Evolutionary conservation across 2,797 vertebrate species (phyloP).

Genomic region (Pseudochirops corinnae): DNA sequence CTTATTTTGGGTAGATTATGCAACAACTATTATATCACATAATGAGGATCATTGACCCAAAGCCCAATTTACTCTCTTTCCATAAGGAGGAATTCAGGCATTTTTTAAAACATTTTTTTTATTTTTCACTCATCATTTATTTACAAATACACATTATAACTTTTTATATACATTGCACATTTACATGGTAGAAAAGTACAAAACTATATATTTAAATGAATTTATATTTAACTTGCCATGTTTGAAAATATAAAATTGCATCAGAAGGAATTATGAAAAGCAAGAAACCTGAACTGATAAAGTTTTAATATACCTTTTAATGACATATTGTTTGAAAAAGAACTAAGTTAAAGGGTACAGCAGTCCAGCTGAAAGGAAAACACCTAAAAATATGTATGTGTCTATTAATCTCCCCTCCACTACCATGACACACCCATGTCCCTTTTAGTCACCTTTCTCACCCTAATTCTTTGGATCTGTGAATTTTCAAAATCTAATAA

Average conservation of each 20-base stretch:
- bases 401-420: slow-evolving; percentile 30
- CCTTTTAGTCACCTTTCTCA: slow-evolving; percentile 75
- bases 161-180: slow-evolving; percentile 99
- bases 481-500: slow-evolving; percentile 68
- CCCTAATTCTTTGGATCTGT: slow-evolving; percentile 80
- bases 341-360: slow-evolving; percentile 79
- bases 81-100: slow-evolving; percentile 55
- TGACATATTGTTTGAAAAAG: slow-evolving; percentile 75
- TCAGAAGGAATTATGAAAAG: slow-evolving; percentile 89
- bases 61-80: slow-evolving; percentile 26
- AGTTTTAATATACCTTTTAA: slow-evolving; percentile 85
- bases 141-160: slow-evolving; percentile 99
- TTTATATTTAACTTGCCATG: slow-evolving; percentile 99
- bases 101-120: slow-evolving; percentile 85
- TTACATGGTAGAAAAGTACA: slow-evolving; percentile 99
- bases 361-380: slow-evolving; percentile 82
- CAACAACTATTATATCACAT: background rate
- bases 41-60: background rate
- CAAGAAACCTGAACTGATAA: slow-evolving; percentile 91
- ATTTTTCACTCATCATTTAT: slow-evolving; percentile 99
- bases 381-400: slow-evolving; percentile 64
- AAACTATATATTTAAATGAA: slow-evolving; percentile 99
- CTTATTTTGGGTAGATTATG: slow-evolving; percentile 12
- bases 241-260: slow-evolving; percentile 97
- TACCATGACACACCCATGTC: slow-evolving; percentile 29